Base-by-base conservation (phyloP, 2,113 vertebrate species). In the Siniperca chuatsi region DNA sequence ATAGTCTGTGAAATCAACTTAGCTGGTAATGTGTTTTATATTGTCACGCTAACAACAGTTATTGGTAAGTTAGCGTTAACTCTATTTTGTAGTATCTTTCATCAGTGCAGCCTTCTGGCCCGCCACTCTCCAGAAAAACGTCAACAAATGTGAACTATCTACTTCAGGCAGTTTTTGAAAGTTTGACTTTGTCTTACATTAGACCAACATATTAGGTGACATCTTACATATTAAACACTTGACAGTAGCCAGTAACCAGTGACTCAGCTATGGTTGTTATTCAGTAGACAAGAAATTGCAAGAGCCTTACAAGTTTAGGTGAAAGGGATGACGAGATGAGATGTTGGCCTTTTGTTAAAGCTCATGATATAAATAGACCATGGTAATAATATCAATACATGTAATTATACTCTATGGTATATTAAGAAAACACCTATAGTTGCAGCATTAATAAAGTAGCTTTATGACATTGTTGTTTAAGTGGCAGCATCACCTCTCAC, bases 231-330 rank as follows among this genome's bases (percentile, higher is more conserved):
- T 57, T 25, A 35, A 44, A 79, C 54, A 61, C 61, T 40, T 54
- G 60, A 29, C 33, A 58, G 52, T 37, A 50, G 33, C 40, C 3
- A 37, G 64, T 68, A 48, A 73, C 50, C 7, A 33, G 50, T 89
- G 87, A 88, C 85, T 85, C 88, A 83, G 88, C 73, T 79, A 10
- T 11, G 46, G 1, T 46, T 18, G 33, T 73, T 62, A 69, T 69
- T 72, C 40, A 61, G 52, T 9, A 33, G 50, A 67, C 46, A 79
- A 15, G 7, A 23, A 40, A 18, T 46, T 81, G 11, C 42, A 42
- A 6, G 18, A 42, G 29, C 1, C 61, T 29, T 2, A 20, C 35
- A 55, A 29, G 25, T 55, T 50, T 23, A 55, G 16, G 20, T 44
- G 7, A 23, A 68, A 54, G 15, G 8, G 3, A 50, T 50, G 46